phyloP scores from a whole-genome alignment of 1,140 invertebrate species.

The Caenorhabditis briggsae region DNA sequence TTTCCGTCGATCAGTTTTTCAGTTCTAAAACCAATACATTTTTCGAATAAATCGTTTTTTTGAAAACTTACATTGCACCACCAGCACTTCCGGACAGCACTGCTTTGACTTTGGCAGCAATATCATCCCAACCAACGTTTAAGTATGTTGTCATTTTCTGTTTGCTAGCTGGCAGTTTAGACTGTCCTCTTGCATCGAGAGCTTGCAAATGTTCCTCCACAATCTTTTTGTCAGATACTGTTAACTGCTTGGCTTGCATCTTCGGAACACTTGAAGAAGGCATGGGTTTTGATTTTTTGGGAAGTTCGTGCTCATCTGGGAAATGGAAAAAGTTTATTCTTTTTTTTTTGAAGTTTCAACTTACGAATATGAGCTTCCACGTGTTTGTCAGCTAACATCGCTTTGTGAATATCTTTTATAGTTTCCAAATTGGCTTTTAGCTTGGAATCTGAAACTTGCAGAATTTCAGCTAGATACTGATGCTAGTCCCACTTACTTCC shows the following conservation, averaged over 20 bases:
- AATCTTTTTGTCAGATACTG: slow-evolving; percentile 48
- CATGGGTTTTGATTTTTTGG: slow-evolving; percentile 38
- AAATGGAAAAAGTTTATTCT: neutral
- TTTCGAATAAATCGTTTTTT: too few species aligned
- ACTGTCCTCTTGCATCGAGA: neutral
- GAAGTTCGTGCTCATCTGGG: slow-evolving; percentile 31
- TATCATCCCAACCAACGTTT: slow-evolving; percentile 40
- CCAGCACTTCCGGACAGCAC: slow-evolving; percentile 2
- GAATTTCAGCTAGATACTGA: too few species aligned
- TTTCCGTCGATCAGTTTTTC: slow-evolving; percentile 25
- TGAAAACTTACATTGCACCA: slow-evolving; percentile 9
- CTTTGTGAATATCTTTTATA: slow-evolving; percentile 26
- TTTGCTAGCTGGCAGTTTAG: slow-evolving; percentile 30
- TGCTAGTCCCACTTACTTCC: neutral
- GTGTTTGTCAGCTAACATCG: slow-evolving; percentile 34
- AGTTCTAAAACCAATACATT: too few species aligned
- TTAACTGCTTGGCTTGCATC: slow-evolving; percentile 47
- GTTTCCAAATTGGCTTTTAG: slow-evolving; percentile 14
- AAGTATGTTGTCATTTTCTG: slow-evolving; percentile 41
- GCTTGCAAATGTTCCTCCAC: slow-evolving; percentile 49
- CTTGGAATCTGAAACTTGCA: slow-evolving; percentile 10
- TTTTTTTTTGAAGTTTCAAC: neutral
- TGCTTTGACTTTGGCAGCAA: slow-evolving; percentile 37
- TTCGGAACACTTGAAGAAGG: slow-evolving; percentile 37
- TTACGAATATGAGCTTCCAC: slow-evolving; percentile 40